phyloP scores from a whole-genome alignment of 2,113 vertebrate species.

The Mustelus asterias region DNA sequence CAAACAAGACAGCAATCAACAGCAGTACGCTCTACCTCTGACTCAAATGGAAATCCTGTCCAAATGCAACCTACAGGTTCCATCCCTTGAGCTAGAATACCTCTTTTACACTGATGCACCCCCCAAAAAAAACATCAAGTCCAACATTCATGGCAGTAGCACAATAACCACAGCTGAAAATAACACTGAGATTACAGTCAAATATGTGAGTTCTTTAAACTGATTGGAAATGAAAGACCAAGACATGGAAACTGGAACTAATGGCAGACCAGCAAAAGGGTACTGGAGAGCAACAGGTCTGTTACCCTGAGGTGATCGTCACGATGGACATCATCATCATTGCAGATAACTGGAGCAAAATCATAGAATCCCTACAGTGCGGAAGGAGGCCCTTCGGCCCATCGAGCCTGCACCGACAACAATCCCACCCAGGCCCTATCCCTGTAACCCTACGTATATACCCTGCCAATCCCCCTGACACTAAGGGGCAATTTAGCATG shows the following conservation, averaged over 20 bases:
- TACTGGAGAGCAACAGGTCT: neutral
- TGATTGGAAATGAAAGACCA: neutral
- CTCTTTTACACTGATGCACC: neutral
- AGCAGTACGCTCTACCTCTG: no score
- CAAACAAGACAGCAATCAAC: neutral
- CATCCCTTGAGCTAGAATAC: neutral
- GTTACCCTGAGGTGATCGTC: neutral
- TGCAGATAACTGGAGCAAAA: neutral
- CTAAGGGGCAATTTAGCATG: no score
- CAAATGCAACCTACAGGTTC: neutral
- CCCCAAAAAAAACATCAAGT: neutral
- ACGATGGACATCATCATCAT: neutral
- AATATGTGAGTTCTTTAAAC: neutral
- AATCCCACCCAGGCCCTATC: no score
- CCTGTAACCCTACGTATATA: no score
- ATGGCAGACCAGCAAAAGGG: neutral
- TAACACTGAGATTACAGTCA: neutral
- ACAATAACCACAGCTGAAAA: neutral
- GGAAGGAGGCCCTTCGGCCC: no score
- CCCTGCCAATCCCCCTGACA: no score
- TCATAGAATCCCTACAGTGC: no score
- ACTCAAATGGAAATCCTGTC: neutral
- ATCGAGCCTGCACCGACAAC: no score
- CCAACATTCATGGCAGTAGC: neutral
- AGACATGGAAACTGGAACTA: neutral